Base-by-base conservation (phyloP, 2,113 vertebrate species). In the Brienomyrus longianalis region DNA sequence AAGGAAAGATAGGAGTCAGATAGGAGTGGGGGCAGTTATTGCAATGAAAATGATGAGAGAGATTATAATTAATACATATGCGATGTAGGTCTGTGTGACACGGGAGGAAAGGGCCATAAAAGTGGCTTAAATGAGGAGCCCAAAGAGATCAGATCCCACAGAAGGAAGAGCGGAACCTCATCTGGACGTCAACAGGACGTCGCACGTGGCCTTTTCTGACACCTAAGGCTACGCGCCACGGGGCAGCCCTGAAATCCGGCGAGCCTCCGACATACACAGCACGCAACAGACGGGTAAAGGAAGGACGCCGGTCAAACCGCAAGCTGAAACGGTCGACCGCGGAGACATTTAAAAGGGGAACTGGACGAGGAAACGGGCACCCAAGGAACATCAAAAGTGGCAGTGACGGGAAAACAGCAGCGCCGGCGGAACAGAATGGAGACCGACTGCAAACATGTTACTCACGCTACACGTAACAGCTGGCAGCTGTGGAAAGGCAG, bases 361-460 rank as follows among this genome's bases (percentile, higher is more conserved):
- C 6, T 15, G 43, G 23, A 35, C 6, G n/a, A 70, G 62, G 62
- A 45, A 15, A 87, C 31, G 35, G 35, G 74, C 17, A 87, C 27
- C 85, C 15, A 50, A 31, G 51, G 27, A 54, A 87, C 85, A 54
- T 48, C 50, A 7, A 50, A 52, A 52, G 13, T 47, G 47, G 45
- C 39, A 45, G 13, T 70, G 5, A 27, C 62, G 15, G 31, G 47
- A 87, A 50, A 56, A 80, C 59, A 90, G 62, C 27, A n/a, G 74
- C 70, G 31, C 54, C 31, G 48, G 31, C 47, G 3, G 52, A 39
- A 43, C 48, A 54, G 70, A 83, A 89, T 50, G 66, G 35, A 51
- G 2, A 35, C 74, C 39, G 88, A 80, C 70, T 43, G 80, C 89
- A 50, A 56, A 88, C 86, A 88, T 48, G 54, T 59, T 88, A 17